A percentile compares a stretch with the other conserved stretches of the same genome.
These are phyloP conservation scores for Forbesichthys agassizii DNA, from an alignment of 2,113 vertebrate species.

Conservation along the genomic window DNA sequence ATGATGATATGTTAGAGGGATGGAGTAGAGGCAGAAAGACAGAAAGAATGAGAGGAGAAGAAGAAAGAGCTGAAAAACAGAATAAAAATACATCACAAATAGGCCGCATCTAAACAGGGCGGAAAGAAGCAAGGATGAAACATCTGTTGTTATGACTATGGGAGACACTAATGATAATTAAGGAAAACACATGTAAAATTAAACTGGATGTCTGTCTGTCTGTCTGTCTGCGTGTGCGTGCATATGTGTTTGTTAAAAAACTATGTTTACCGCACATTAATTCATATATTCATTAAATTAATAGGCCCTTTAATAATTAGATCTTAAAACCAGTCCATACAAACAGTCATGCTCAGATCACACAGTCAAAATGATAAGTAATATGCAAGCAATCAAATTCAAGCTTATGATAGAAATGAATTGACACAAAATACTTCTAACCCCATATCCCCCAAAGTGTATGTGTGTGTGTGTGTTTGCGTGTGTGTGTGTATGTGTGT, in stretches of 20 bases:
- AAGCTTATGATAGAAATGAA: not conserved
- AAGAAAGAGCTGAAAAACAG: not conserved
- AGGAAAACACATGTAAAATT: not conserved
- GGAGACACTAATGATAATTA: not conserved
- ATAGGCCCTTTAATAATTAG: not conserved
- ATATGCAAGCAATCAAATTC: not conserved
- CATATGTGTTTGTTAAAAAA: not conserved
- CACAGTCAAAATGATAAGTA: not conserved
- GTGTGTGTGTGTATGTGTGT: too few relatives aligned
- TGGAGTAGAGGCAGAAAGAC: constrained; percentile 3
- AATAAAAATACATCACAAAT: not conserved
- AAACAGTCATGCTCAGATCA: too few relatives aligned
- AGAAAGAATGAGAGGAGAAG: not conserved
- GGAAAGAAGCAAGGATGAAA: not conserved
- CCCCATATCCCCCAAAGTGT: constrained; percentile 23
- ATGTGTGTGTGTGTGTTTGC: constrained; percentile 9
- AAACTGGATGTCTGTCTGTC: not conserved
- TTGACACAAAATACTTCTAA: constrained; percentile 32
- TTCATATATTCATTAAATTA: not conserved
- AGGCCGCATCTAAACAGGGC: not conserved
- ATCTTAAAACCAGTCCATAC: not conserved
- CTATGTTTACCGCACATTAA: constrained; percentile 1
- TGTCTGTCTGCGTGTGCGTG: not conserved
- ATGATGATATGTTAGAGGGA: not conserved
- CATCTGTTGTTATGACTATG: not conserved